phyloP scores from a whole-genome alignment of 2,888 invertebrate species.

The Neoitamus cyanurus region DNA sequence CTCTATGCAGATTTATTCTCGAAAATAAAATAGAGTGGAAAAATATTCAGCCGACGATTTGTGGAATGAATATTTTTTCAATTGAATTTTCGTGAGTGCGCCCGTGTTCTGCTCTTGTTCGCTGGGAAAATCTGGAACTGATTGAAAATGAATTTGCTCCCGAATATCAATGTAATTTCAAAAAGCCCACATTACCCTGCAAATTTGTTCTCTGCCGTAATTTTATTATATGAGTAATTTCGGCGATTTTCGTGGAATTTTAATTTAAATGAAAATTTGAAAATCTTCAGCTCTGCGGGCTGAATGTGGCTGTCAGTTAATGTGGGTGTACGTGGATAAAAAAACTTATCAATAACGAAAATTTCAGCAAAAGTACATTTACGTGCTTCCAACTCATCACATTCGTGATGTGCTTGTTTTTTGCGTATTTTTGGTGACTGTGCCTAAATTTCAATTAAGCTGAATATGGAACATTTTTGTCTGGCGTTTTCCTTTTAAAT shows the following conservation, averaged over 20 bases:
- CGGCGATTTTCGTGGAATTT: background rate
- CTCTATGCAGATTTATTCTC: background rate
- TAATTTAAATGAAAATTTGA: background rate
- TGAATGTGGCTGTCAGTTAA: background rate
- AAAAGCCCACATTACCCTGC: background rate
- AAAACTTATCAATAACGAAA: background rate
- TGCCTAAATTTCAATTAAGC: background rate
- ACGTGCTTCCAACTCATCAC: background rate
- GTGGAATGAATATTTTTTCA: background rate
- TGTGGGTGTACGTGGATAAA: background rate
- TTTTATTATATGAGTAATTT: background rate
- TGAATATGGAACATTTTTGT: background rate
- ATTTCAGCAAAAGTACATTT: background rate
- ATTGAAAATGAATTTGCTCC: background rate
- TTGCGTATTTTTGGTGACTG: background rate
- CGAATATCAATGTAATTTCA: background rate
- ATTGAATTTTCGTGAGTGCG: background rate
- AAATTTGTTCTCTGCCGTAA: background rate
- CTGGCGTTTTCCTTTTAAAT: background rate
- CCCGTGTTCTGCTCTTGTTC: background rate
- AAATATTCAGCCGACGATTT: background rate
- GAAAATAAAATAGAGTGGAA: background rate
- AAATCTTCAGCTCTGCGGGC: background rate
- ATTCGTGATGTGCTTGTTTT: background rate
- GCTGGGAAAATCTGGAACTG: background rate